A percentile compares a stretch with the other conserved stretches of the same genome.
These are phyloP conservation scores for Bothrops jararaca DNA, from an alignment of 2,113 vertebrate genomes.

Conservation along the genomic window DNA sequence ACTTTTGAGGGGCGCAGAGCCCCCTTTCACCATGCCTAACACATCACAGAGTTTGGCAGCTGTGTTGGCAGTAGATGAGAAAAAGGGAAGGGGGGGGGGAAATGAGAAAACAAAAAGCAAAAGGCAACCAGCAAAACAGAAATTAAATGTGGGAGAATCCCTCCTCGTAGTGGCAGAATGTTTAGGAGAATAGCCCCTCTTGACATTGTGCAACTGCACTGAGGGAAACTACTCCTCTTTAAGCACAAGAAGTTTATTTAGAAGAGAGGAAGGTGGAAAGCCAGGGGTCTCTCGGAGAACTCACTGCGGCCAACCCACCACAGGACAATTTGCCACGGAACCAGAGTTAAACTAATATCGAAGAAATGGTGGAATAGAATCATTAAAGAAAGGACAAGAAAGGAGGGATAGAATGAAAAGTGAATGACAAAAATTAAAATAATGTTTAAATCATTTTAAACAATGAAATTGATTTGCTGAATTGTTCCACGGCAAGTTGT, in stretches of 20 bases:
- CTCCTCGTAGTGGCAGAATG: background rate
- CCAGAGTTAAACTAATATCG: background rate
- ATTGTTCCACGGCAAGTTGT: background rate
- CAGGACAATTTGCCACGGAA: background rate
- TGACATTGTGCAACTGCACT: background rate
- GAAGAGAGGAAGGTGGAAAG: background rate
- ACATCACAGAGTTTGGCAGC: conserved; percentile 77
- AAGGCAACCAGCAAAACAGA: conserved; percentile 9
- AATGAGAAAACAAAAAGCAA: background rate
- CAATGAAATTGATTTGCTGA: background rate
- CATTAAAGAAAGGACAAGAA: background rate
- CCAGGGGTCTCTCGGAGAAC: background rate
- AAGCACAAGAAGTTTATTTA: background rate
- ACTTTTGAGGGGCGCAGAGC: conserved; percentile 68
- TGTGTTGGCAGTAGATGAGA: conserved; percentile 46
- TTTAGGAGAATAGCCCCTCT: background rate
- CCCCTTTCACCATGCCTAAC: conserved; percentile 76
- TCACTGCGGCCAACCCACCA: background rate
- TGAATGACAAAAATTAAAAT: no score
- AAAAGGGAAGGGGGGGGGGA: conserved; percentile 7
- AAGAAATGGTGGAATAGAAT: background rate
- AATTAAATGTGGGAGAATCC: background rate
- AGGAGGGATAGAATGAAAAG: background rate
- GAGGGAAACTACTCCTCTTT: background rate
- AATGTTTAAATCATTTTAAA: no score